phyloP scores from a whole-genome alignment of 2,797 vertebrate species.

The Sarcoramphus papa region DNA sequence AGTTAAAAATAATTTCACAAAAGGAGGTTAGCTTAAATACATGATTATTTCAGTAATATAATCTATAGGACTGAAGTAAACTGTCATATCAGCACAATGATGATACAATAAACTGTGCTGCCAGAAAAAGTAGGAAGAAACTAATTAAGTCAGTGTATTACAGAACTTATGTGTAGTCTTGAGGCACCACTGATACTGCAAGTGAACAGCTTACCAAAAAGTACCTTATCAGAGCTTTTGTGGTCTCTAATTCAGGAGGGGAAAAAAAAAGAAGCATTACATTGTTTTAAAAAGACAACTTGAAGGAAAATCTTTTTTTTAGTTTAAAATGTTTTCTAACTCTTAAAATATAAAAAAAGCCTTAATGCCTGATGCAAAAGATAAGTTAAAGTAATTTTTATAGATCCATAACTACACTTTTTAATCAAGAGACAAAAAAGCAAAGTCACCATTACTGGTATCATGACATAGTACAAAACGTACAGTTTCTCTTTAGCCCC shows the following conservation, averaged over 20 bases:
- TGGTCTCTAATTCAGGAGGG: neutral
- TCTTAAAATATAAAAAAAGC: neutral
- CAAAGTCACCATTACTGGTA: neutral
- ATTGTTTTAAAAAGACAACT: neutral
- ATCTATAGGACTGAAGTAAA: neutral
- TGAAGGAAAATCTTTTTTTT: neutral
- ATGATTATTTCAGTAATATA: neutral
- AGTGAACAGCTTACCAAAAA: neutral
- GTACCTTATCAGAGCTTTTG: neutral
- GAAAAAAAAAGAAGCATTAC: rapidly evolving
- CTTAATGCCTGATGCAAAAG: neutral
- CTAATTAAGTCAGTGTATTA: neutral
- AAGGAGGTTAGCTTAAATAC: neutral
- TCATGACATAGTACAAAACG: neutral
- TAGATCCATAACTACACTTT: neutral
- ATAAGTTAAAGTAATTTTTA: neutral
- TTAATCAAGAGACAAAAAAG: neutral
- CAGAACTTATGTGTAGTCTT: neutral
- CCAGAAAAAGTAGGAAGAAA: neutral
- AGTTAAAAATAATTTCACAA: neutral
- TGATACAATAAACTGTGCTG: neutral
- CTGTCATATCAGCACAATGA: neutral
- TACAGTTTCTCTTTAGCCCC: neutral
- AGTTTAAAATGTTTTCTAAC: neutral
- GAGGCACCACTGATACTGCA: neutral